Evolutionary conservation across 2,888 invertebrate species (phyloP), one percentile per base, ranked within the genome.

Genomic region (Anthrax anthrax): DNA sequence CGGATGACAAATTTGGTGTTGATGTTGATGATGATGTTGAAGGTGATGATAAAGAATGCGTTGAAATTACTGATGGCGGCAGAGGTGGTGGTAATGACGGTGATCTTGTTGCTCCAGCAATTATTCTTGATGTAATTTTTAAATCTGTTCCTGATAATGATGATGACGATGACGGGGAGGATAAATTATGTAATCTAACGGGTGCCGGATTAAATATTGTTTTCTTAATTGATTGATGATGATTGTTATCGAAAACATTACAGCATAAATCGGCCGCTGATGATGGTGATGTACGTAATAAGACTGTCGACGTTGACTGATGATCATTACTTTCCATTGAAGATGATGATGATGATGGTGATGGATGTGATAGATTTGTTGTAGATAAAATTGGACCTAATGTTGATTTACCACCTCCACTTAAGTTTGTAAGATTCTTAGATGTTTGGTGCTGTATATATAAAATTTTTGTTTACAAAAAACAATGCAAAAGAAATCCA

Each of bases 311-410:
- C 2, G 40, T 13, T 9, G 29, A 29, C 3, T 46, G 45, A 23
- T 46, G 47, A 17, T 47, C 47, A 37, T 37, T 47, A 32, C 29
- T 12, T 8, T 32, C 29, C 8, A 32, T 32, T 12, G 29, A 32
- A 32, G 29, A 32, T 12, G 43, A 27, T 12, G 43, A 23, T 17
- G 47, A 40, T 18, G 47, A 40, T 4, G 47, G 39, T 13, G 47
- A 43, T n/a, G 40, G 36, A 27, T 43, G 43, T 16, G 47, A 43
- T 4, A 40, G 18, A 2, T 36, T 18, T 13, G 43, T 23, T 23
- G 23, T 23, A 6, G 23, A 23, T 23, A 23, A 4, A 23, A 6
- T 43, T 17, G 34, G 39, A 8, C 18, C 43, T 17, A 43, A 43
- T 14, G 47, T 43, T 27, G 40, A 32, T 32, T 12, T 4, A 14